phyloP scores from a whole-genome alignment of 2,888 invertebrate species.

The Melitaea athalia region DNA sequence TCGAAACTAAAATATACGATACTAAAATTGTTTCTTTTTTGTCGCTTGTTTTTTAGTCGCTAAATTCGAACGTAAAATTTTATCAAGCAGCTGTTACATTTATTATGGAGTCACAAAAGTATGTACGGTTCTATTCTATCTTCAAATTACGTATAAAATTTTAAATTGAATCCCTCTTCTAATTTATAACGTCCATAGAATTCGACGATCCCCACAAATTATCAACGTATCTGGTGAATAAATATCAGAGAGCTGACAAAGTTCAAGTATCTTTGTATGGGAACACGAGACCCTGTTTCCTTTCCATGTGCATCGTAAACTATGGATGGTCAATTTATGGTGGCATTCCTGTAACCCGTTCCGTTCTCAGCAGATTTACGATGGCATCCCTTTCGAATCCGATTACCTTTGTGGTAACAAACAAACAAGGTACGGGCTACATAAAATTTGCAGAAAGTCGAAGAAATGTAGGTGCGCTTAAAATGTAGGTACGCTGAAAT shows the following conservation, averaged over 20 bases:
- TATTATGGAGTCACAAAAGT: not conserved
- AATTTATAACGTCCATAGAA: constrained; percentile 4
- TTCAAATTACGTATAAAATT: constrained; percentile 1
- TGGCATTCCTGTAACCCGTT: constrained; percentile 70
- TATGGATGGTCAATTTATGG: constrained; percentile 78
- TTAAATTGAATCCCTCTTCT: not conserved
- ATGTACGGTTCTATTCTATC: not conserved
- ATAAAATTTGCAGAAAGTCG: constrained; percentile 17
- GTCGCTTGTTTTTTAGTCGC: not conserved
- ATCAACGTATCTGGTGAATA: constrained; percentile 40
- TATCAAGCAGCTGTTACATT: not conserved
- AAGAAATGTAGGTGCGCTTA: not conserved
- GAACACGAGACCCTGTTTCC: constrained; percentile 59
- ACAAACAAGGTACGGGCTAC: constrained; percentile 55
- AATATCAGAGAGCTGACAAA: constrained; percentile 46
- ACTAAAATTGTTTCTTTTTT: not conserved
- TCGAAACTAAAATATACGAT: not conserved
- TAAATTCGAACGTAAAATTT: not conserved
- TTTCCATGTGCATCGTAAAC: constrained; percentile 73
- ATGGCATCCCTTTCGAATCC: constrained; percentile 66
- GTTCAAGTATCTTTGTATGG: constrained; percentile 49
- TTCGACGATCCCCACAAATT: constrained; percentile 18
- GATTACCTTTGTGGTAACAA: constrained; percentile 61
- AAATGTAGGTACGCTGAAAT: not conserved
- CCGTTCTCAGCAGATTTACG: constrained; percentile 74